Conservation (phyloP, 2,888 invertebrate genomes). For the Pristionchus arcanus region DNA sequence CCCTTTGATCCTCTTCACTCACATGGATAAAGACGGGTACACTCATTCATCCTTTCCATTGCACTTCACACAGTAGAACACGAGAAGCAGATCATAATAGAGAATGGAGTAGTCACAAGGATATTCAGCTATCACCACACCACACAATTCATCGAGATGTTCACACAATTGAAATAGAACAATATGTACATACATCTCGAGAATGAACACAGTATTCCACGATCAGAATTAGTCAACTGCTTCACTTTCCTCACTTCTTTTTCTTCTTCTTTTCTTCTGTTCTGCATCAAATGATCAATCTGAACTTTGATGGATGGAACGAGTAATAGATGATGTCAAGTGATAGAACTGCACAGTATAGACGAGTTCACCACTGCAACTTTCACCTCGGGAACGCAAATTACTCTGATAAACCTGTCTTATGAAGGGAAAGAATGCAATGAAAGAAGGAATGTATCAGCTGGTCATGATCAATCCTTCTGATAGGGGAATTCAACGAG, state of each 20-base stretch:
- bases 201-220: neutral
- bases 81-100: neutral
- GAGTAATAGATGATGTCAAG: conserved; percentile 15
- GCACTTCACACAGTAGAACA: conserved; percentile 17
- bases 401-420: conserved; percentile 24
- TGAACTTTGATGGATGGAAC: neutral
- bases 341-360: conserved; percentile 21
- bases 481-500: neutral
- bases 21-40: conserved; percentile 31
- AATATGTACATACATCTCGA: neutral
- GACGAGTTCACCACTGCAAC: conserved; percentile 14
- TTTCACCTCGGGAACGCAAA: neutral
- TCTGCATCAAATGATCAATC: neutral
- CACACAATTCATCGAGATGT: neutral
- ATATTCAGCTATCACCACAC: neutral
- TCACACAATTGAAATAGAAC: neutral
- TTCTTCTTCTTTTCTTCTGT: neutral
- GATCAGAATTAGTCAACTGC: neutral
- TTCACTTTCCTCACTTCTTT: neutral
- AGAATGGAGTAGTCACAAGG: neutral
- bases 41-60: neutral
- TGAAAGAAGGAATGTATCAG: neutral
- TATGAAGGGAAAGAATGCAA: neutral
- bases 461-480: neutral
- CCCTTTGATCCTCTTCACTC: conserved; percentile 7